A percentile compares a stretch with the other conserved stretches of the same genome.
These are phyloP conservation scores for Haliclona indistincta DNA, from an alignment of 37 sponge, comb jelly and placozoan genomes.

Conservation along the genomic window DNA sequence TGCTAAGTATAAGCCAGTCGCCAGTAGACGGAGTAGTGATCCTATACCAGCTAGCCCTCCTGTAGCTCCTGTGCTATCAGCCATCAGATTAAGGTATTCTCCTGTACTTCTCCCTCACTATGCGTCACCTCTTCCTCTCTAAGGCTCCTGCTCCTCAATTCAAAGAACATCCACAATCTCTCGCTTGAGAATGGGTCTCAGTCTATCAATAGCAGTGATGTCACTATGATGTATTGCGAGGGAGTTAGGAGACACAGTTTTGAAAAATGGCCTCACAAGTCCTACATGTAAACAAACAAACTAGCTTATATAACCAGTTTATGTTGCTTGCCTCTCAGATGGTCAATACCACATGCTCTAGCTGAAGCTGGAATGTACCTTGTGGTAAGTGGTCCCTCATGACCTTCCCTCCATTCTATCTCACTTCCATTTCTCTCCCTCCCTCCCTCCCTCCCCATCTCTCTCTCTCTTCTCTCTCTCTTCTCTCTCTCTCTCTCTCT, in stretches of 20 bases:
- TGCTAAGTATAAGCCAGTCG: constrained; percentile 1
- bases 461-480: not conserved
- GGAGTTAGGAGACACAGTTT: constrained; percentile 57
- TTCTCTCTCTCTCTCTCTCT: not conserved
- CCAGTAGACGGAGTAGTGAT: not conserved
- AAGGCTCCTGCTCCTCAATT: constrained; percentile 34
- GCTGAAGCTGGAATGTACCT: constrained; percentile 63
- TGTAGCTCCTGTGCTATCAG: not conserved
- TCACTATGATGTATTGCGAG: constrained; percentile 57
- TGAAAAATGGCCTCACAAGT: constrained; percentile 75
- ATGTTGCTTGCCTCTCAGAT: constrained; percentile 16
- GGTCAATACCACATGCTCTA: constrained; percentile 52
- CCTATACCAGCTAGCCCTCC: not conserved
- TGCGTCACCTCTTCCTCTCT: constrained; percentile 3
- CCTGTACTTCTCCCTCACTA: constrained; percentile 36
- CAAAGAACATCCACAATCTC: constrained; percentile 3
- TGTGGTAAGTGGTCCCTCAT: not conserved
- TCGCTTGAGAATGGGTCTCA: constrained; percentile 19
- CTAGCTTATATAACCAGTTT: not conserved
- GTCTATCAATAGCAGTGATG: constrained; percentile 6
- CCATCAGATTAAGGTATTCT: not conserved
- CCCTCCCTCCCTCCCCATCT: not conserved
- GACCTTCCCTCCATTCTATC: not conserved
- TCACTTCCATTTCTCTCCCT: not conserved
- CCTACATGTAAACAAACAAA: constrained; percentile 46